Evolutionary conservation across 2,797 vertebrate species (phyloP), one percentile per base, ranked within the genome.

Genomic region (Labeo calbasu): DNA sequence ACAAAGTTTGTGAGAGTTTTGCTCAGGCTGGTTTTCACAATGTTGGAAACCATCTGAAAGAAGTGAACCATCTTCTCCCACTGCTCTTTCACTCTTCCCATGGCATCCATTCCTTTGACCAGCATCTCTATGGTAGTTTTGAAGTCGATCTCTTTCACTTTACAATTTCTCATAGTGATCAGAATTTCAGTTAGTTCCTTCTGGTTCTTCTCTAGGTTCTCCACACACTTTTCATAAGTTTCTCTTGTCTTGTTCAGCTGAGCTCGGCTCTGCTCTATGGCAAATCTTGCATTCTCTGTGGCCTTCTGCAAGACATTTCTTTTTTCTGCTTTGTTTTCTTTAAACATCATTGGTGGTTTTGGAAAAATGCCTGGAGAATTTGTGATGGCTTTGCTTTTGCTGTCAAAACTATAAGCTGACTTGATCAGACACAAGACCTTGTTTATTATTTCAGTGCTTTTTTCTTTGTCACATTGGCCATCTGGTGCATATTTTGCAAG

Each of bases 201-300:
- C 53, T 55, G 17, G 53, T 55, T 55, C 17, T 21, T 55, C 53
- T 55, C 53, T 55, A 55, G 53, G 17, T 55, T 55, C 53, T 55
- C 53, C 7, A 55, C 0, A 55, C 53, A 21, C 53, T 55, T 55
- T 1, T 55, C 53, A 55, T 55, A 55, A 7, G 17, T 21, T 0
- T 13, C 9, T 19, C n/a, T 71, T n/a, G 88, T 68, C 76, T 53
- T 91, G 48, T 80, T 40, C 69, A 91, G 19, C 36, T 89, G 79
- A 21, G 77, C 79, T 7, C 90, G 79, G 36, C 0, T 79, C 77
- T 79, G 66, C 46, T 84, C 76, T 19, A 79, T 73, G n/a, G 14
- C 4, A 25, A 73, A 84, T n/a, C n/a, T 17, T 19, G 68, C 68
- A 53, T 50, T 70, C 32, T 84, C 82, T 21, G 53, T 40, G 17